Base-by-base conservation (phyloP, 2,888 invertebrate genomes). In the Ecdyonurus torrentis region DNA sequence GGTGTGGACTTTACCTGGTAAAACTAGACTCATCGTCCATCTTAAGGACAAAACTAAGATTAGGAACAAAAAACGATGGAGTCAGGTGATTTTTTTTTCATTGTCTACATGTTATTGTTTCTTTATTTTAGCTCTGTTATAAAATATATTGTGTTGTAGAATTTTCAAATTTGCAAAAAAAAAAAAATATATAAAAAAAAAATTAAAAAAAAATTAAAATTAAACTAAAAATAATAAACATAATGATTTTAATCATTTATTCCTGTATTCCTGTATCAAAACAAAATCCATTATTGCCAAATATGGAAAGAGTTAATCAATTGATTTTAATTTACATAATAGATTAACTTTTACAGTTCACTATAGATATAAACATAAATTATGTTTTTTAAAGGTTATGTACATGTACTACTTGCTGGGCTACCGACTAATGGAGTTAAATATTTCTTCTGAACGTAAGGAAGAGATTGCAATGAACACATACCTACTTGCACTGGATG, bases 321-420 rank as follows among this genome's bases (percentile, higher is more conserved):
- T 58, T 25, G 23, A 5, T 59, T 63, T 5, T 23, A 60, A 25
- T 52, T n/a, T 25, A n/a, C n/a, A n/a, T n/a, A n/a, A n/a, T n/a
- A n/a, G n/a, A n/a, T n/a, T n/a, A n/a, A n/a, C n/a, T n/a, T n/a
- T n/a, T n/a, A 53, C n/a, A n/a, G n/a, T n/a, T n/a, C n/a, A n/a
- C n/a, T n/a, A n/a, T n/a, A n/a, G n/a, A n/a, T n/a, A n/a, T n/a
- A 37, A 37, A 37, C 15, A 15, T 37, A 5, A 5, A 37, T 15
- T 7, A 19, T 61, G 25, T 52, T n/a, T 25, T 55, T 65, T 67
- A 20, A 70, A 89, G 87, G 97, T 98, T 50, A 99, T 99, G 98
- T 99, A 99, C 83, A 96, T 99, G 94, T 99, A 99, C 83, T 99
- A 98, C 73, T 80, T 99, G 61, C 82, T 99, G 65, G 98, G 97